phyloP scores from a whole-genome alignment of 1,140 invertebrate species.

The Drosophila equinoxialis region DNA sequence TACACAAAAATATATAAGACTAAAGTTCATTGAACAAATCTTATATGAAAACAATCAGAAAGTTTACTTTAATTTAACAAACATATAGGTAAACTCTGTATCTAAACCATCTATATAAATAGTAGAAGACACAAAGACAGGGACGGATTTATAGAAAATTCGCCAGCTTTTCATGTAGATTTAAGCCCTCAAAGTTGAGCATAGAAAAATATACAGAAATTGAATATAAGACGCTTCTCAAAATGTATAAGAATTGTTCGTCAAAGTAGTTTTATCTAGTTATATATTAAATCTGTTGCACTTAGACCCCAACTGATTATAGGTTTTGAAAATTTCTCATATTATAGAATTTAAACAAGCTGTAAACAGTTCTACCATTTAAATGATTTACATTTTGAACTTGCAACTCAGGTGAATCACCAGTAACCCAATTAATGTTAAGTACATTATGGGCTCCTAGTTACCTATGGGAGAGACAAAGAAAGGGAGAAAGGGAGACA shows the following conservation, averaged over 20 bases:
- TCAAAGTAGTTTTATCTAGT: no score
- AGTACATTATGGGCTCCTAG: slow-evolving; percentile 9
- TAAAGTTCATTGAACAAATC: slow-evolving; percentile 24
- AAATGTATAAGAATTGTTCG: no score
- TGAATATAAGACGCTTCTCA: no score
- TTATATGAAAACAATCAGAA: neutral
- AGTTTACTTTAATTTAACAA: neutral
- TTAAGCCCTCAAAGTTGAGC: no score
- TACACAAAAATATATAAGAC: slow-evolving; percentile 11
- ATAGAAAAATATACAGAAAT: no score
- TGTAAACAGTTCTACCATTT: slow-evolving; percentile 1
- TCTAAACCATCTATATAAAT: no score
- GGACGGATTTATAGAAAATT: no score
- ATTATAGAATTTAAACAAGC: neutral
- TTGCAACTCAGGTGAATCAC: neutral
- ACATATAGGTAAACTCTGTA: no score
- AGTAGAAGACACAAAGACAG: no score
- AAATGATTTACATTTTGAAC: neutral
- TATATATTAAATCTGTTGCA: no score
- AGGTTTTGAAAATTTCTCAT: neutral
- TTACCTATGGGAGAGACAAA: neutral
- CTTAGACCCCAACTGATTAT: no score
- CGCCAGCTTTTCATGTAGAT: no score
- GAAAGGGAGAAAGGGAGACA: neutral
- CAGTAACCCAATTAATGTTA: slow-evolving; percentile 18